Conservation (phyloP, 2,888 invertebrate genomes). For the Tetanocera ferruginea region DNA sequence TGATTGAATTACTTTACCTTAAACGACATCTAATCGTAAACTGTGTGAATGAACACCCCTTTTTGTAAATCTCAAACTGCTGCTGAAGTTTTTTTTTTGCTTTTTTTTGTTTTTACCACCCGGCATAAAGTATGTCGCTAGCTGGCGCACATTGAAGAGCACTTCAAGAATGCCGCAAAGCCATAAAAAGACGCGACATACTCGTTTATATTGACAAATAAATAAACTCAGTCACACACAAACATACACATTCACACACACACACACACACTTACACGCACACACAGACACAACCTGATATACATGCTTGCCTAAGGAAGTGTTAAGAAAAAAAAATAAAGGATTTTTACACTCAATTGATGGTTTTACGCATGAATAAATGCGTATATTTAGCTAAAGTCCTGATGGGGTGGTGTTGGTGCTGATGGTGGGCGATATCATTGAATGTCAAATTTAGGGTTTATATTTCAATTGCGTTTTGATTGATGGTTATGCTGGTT, state of each 20-base stretch:
- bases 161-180: constrained; percentile 23
- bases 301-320: constrained; percentile 26
- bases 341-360: constrained; percentile 65
- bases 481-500: constrained; percentile 24
- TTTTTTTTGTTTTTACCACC: too few species aligned
- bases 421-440: background rate
- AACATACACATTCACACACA: constrained; percentile 41
- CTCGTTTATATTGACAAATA: constrained; percentile 7
- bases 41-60: too few species aligned
- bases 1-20: constrained; percentile 55
- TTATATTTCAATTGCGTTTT: constrained; percentile 45
- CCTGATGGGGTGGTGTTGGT: background rate
- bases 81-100: background rate
- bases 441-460: constrained; percentile 49
- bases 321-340: constrained; percentile 27
- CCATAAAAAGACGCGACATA: constrained; percentile 27
- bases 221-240: background rate
- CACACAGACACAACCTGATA: constrained; percentile 8
- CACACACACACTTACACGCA: constrained; percentile 32
- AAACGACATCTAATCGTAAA: too few species aligned
- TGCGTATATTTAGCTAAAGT: constrained; percentile 35
- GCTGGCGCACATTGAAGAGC: background rate
- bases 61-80: background rate
- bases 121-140: constrained; percentile 4
- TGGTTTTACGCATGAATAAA: constrained; percentile 64